A percentile compares a stretch with the other conserved stretches of the same genome.
These are phyloP conservation scores for Scomber colias DNA, from an alignment of 2,113 vertebrate species.

Conservation along the genomic window DNA sequence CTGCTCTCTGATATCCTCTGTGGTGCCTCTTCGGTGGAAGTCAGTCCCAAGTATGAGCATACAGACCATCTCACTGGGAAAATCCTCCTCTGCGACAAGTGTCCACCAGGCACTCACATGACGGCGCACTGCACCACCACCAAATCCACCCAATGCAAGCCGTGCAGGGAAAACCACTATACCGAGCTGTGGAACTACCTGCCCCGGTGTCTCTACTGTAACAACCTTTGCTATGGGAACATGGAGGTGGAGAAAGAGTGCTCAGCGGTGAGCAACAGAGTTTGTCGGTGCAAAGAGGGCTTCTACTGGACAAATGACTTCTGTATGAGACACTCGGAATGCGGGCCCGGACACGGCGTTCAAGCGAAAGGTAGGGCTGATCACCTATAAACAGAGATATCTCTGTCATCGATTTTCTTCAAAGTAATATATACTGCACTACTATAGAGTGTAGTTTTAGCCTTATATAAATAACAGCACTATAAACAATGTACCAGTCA, in stretches of 20 bases:
- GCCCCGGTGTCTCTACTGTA: conserved; percentile 82
- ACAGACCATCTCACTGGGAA: conserved; percentile 29
- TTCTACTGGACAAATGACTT: conserved; percentile 64
- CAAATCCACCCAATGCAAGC: conserved; percentile 60
- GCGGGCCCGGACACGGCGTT: conserved; percentile 70
- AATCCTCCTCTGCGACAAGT: conserved; percentile 66
- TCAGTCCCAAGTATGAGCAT: conserved; percentile 50
- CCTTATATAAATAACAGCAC: too few relatives aligned
- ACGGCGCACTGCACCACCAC: conserved; percentile 62
- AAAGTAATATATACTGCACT: not conserved
- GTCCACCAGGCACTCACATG: conserved; percentile 73
- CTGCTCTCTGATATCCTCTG: conserved; percentile 26
- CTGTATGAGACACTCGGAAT: conserved; percentile 72
- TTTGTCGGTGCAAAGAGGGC: conserved; percentile 81
- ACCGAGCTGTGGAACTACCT: conserved; percentile 83
- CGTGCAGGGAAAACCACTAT: conserved; percentile 64
- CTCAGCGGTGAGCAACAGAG: conserved; percentile 61
- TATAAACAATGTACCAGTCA: not conserved
- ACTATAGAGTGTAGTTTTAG: too few relatives aligned
- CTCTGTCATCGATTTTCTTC: not conserved
- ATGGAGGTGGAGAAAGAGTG: conserved; percentile 77
- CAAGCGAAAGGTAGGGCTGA: conserved; percentile 59
- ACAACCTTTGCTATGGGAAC: conserved; percentile 66
- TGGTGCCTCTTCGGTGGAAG: not conserved
- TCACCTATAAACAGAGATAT: not conserved